Evolutionary conservation across 2,797 vertebrate species (phyloP).

Genomic region (Lutjanus argentimaculatus): DNA sequence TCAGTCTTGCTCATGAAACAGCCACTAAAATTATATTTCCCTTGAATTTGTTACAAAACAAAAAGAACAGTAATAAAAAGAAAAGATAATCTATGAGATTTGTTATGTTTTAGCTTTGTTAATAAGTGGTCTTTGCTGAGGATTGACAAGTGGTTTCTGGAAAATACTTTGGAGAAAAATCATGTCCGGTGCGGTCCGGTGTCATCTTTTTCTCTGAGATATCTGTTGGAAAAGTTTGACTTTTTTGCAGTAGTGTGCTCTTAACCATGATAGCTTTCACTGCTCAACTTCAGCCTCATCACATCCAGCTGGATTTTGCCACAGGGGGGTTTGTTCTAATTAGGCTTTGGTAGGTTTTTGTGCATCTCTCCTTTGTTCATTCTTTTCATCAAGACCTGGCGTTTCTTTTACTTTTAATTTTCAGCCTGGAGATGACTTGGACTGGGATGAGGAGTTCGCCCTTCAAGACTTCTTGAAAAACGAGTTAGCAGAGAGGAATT

Average conservation of each 20-base stretch:
- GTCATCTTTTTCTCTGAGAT: not conserved
- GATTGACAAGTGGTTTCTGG: too few relatives aligned
- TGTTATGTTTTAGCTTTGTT: not conserved
- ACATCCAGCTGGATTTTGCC: not conserved
- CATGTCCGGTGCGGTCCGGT: too few relatives aligned
- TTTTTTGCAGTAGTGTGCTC: not conserved
- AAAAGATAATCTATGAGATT: not conserved
- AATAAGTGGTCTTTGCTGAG: not conserved
- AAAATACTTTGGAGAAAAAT: too few relatives aligned
- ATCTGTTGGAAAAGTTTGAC: not conserved
- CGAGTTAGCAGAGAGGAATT: constrained; percentile 61
- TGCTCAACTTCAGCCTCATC: not conserved
- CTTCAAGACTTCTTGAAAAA: constrained; percentile 80
- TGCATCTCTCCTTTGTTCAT: not conserved
- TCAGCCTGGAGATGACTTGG: constrained; percentile 76
- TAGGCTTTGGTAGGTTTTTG: not conserved
- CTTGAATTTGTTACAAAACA: not conserved
- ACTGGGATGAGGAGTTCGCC: constrained; percentile 84
- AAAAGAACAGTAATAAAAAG: not conserved
- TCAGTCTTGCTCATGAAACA: not conserved
- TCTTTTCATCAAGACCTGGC: not conserved
- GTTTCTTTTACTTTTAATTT: not conserved
- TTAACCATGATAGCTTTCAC: not conserved
- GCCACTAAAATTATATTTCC: not conserved
- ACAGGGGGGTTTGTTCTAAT: not conserved